These are phyloP conservation scores for Centropus bengalensis DNA, from an alignment of 2,113 vertebrate species.

Conservation along the genomic window DNA sequence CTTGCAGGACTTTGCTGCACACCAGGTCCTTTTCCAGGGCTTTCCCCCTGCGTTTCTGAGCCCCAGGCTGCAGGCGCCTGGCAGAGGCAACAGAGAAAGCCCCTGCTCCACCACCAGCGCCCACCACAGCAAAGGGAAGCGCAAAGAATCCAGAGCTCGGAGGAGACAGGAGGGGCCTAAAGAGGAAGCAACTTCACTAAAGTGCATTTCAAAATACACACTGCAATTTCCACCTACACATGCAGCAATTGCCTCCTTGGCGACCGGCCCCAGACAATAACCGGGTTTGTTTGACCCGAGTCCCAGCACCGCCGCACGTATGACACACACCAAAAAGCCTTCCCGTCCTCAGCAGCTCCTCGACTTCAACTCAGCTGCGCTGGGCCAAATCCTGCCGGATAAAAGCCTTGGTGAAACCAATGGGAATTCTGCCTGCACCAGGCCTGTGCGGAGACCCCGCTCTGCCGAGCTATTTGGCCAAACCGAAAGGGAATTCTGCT, in stretches of 20 bases:
- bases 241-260: background rate
- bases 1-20: background rate
- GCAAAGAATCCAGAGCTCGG: background rate
- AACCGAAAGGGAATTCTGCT: background rate
- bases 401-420: background rate
- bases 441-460: background rate
- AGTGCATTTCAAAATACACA: background rate
- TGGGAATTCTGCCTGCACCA: background rate
- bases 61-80: background rate
- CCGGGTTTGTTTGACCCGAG: background rate
- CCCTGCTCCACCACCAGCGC: background rate
- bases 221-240: constrained; percentile 30
- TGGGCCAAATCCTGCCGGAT: background rate
- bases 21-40: background rate
- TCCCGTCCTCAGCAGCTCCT: constrained; percentile 39
- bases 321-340: constrained; percentile 21
- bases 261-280: background rate
- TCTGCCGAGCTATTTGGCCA: constrained; percentile 1
- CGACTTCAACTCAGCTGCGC: background rate
- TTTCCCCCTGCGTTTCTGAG: background rate
- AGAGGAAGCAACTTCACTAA: background rate
- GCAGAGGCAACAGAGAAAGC: accelerated
- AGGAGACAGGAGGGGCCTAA: background rate
- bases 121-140: background rate
- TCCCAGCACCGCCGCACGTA: background rate